Base-by-base conservation (phyloP, 2,888 invertebrate species). In the Stenolophus ochropezus region DNA sequence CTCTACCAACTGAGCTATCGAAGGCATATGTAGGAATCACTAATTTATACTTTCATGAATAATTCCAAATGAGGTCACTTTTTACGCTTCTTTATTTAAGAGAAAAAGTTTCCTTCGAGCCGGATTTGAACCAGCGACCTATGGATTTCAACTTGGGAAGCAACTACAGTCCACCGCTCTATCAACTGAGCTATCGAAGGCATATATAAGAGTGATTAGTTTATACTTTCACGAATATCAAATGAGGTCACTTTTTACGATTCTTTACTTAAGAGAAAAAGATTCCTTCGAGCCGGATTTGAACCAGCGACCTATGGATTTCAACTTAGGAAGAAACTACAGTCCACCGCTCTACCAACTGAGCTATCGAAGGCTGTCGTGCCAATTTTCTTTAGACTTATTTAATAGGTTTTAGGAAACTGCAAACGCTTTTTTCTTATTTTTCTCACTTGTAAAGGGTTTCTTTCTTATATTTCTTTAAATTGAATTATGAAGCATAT, bases 231-330 rank as follows among this genome's bases (percentile, higher is more conserved):
- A n/a, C n/a, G n/a, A n/a, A n/a, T n/a, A n/a, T n/a, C n/a, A n/a
- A n/a, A n/a, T n/a, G n/a, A n/a, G n/a, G n/a, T n/a, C n/a, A n/a
- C n/a, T n/a, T n/a, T n/a, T n/a, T n/a, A n/a, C n/a, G n/a, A n/a
- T n/a, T n/a, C n/a, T n/a, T n/a, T n/a, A n/a, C n/a, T n/a, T n/a
- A n/a, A n/a, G n/a, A n/a, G n/a, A n/a, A n/a, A n/a, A n/a, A n/a
- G n/a, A 84, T 73, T 91, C 91, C 91, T 91, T 91, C 91, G 91
- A 91, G 91, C 91, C 91, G 91, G 91, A 91, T 91, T 91, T 91
- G 91, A 91, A 91, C 91, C 91, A 91, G 91, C 91, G 91, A 91
- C 91, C 91, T 91, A 91, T 91, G 91, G 91, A 91, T 91, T 33
- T 81, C 90, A 51, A 61, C 16, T 25, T 16, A n/a, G n/a, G n/a